phyloP scores from a whole-genome alignment of 2,113 vertebrate genomes.

The Semicossyphus pulcher region DNA sequence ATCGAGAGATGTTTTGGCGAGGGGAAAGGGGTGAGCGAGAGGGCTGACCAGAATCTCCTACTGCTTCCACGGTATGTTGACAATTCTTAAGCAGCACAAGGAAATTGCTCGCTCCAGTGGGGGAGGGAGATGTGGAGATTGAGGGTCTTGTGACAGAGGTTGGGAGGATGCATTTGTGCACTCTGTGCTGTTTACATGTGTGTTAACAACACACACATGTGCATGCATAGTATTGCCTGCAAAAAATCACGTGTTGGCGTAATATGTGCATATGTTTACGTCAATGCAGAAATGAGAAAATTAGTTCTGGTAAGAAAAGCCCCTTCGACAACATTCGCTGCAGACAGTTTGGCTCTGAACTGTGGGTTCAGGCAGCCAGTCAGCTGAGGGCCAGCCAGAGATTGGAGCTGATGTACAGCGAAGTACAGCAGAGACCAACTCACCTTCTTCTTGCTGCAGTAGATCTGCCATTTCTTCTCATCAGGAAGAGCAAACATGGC shows the following conservation, averaged over 20 bases:
- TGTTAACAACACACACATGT: not conserved
- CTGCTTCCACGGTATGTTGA: conserved; percentile 56
- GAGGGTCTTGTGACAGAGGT: not conserved
- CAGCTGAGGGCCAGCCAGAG: conserved; percentile 55
- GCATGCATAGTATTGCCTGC: not conserved
- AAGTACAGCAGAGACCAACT: conserved; percentile 25
- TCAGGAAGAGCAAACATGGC: conserved; percentile 96
- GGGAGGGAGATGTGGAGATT: conserved; percentile 35
- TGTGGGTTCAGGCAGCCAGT: conserved; percentile 50
- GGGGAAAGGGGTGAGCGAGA: conserved; percentile 50
- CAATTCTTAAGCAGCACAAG: conserved; percentile 49
- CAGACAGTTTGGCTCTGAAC: conserved; percentile 45
- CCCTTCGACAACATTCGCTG: conserved; percentile 38
- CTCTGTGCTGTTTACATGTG: conserved; percentile 7
- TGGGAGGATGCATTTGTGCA: not conserved
- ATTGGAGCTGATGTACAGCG: conserved; percentile 19
- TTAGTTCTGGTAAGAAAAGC: conserved; percentile 13
- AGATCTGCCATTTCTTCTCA: conserved; percentile 99
- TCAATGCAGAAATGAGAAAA: conserved; percentile 48
- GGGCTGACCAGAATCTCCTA: conserved; percentile 56
- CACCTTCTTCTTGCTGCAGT: conserved; percentile 99
- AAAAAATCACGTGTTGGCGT: not conserved
- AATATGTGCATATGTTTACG: conserved; percentile 24
- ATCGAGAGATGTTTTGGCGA: conserved; percentile 54
- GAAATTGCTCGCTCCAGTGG: conserved; percentile 33